Conservation (phyloP, 2,888 invertebrate species). For the Erynnis tages region DNA sequence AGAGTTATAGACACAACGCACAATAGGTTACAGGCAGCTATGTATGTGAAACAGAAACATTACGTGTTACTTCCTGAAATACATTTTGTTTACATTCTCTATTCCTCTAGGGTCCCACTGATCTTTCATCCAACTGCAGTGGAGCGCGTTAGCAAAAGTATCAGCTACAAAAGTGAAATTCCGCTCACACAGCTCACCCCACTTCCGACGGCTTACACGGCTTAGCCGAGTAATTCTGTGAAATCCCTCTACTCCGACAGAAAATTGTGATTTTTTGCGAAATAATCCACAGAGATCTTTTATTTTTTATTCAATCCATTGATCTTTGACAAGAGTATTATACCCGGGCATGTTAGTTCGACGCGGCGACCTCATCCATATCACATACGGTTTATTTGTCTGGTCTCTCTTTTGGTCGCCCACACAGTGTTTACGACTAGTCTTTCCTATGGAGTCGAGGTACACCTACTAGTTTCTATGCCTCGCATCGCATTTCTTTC, state of each 20-base stretch:
- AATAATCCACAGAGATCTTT: slow-evolving; percentile 21
- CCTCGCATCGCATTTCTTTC: too few species aligned
- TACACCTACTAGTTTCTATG: too few species aligned
- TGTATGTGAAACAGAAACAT: too few species aligned
- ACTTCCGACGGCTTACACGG: slow-evolving; percentile 22
- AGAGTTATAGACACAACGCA: too few species aligned
- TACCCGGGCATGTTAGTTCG: not conserved
- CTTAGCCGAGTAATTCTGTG: slow-evolving; percentile 25
- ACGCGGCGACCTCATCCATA: not conserved
- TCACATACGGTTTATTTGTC: too few species aligned
- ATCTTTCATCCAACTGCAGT: not conserved
- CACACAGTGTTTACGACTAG: too few species aligned
- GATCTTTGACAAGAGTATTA: slow-evolving; percentile 7
- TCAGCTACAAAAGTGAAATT: slow-evolving; percentile 14
- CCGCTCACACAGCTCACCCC: slow-evolving; percentile 6
- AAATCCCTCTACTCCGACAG: slow-evolving; percentile 24
- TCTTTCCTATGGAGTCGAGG: too few species aligned
- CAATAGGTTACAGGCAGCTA: too few species aligned
- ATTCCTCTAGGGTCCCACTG: too few species aligned
- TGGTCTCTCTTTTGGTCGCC: too few species aligned
- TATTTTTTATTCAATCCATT: slow-evolving; percentile 7
- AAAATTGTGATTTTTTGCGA: slow-evolving; percentile 27
- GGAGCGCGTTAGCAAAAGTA: not conserved
- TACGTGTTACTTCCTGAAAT: too few species aligned
- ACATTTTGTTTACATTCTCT: too few species aligned